phyloP scores from a whole-genome alignment of 1,140 invertebrate species.

The Lordiphosa clarofinis region DNA sequence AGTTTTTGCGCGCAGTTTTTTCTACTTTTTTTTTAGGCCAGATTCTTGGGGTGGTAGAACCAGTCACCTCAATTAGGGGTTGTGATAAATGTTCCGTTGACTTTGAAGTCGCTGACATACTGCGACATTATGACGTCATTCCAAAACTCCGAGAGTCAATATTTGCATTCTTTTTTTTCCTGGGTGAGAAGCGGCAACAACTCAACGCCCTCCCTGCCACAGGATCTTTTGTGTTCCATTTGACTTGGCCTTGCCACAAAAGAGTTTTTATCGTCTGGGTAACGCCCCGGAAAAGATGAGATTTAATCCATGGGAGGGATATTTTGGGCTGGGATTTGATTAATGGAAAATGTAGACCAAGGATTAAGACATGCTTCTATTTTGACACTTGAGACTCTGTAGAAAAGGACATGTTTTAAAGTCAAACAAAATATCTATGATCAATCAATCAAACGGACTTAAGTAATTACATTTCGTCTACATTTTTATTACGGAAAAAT shows the following conservation, averaged over 20 bases:
- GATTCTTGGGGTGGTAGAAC: constrained; percentile 45
- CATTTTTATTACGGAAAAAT: no score
- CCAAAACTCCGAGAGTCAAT: constrained; percentile 27
- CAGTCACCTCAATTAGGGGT: constrained; percentile 66
- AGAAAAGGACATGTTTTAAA: no score
- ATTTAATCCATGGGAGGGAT: not conserved
- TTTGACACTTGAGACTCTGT: no score
- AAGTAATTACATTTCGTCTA: no score
- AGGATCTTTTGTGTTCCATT: constrained; percentile 32
- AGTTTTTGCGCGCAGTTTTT: constrained; percentile 70
- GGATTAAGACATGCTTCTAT: no score
- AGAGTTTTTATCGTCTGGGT: constrained; percentile 38
- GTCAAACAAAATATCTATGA: no score
- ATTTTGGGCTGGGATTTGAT: no score
- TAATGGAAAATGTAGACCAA: no score
- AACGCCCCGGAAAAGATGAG: constrained; percentile 35
- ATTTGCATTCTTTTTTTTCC: constrained; percentile 48
- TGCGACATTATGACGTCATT: constrained; percentile 71
- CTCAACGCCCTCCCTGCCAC: constrained; percentile 53
- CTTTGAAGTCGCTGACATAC: constrained; percentile 46
- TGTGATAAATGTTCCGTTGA: constrained; percentile 26
- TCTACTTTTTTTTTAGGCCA: constrained; percentile 19
- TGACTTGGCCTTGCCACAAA: constrained; percentile 59
- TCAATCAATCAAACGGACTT: no score
- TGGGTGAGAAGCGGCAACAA: constrained; percentile 26